These are phyloP conservation scores for Synergus japonicus DNA, from an alignment of 2,888 invertebrate species.

Conservation along the genomic window DNA sequence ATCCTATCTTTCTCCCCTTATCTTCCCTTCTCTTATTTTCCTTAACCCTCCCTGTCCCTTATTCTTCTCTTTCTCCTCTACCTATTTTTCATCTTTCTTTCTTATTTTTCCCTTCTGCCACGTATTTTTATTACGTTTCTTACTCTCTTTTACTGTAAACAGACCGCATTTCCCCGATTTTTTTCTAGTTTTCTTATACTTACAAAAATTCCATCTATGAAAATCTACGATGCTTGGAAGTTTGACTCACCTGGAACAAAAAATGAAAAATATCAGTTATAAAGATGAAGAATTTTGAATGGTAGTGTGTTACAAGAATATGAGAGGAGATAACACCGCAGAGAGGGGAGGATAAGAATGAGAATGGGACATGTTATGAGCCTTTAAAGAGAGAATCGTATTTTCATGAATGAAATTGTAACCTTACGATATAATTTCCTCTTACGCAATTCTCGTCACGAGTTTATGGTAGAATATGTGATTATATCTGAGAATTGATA, in stretches of 20 bases:
- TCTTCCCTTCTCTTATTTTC: conserved; percentile 38
- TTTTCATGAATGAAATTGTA: conserved; percentile 71
- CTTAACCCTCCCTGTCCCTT: conserved; percentile 31
- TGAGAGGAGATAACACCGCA: neutral
- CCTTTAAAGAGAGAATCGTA: conserved; percentile 56
- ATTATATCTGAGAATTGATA: no score
- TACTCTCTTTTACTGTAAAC: neutral
- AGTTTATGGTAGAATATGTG: no score
- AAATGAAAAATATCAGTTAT: no score
- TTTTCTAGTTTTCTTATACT: no score
- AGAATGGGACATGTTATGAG: conserved; percentile 56
- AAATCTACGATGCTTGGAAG: no score
- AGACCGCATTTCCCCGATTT: no score
- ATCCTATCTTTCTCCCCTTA: conserved; percentile 40
- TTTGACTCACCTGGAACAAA: no score
- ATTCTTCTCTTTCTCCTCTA: conserved; percentile 37
- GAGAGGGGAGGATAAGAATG: conserved; percentile 46
- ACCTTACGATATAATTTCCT: conserved; percentile 66
- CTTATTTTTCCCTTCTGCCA: neutral
- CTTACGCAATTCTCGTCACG: conserved; percentile 67
- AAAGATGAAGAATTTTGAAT: no score
- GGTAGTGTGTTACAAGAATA: neutral
- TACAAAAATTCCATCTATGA: no score
- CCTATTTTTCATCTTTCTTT: neutral
- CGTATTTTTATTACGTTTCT: neutral